These are phyloP conservation scores for Catagonus wagneri DNA, from an alignment of 2,113 vertebrate genomes.

Conservation along the genomic window DNA sequence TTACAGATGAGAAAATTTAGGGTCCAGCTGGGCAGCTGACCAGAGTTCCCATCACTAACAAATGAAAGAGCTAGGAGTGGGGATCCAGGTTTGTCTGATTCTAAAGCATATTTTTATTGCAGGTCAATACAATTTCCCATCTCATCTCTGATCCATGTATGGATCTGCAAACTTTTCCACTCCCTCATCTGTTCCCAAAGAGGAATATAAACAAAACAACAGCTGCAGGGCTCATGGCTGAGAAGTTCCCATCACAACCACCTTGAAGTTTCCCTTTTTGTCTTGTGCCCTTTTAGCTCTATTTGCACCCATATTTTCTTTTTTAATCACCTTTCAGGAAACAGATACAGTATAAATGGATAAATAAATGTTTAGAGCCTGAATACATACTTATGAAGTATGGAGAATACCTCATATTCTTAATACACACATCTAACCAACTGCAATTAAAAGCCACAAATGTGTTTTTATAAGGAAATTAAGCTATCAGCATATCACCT, in stretches of 20 bases:
- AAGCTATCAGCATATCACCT: conserved; percentile 27
- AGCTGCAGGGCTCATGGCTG: accelerated
- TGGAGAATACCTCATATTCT: neutral
- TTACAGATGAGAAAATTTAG: neutral
- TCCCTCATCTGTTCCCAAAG: neutral
- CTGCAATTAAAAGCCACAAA: conserved; percentile 52
- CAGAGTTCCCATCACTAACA: neutral
- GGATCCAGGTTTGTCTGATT: conserved; percentile 36
- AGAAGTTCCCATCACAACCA: neutral
- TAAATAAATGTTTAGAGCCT: conserved; percentile 39
- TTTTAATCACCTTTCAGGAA: neutral
- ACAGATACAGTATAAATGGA: neutral
- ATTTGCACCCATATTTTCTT: neutral
- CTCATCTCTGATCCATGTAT: neutral
- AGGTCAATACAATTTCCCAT: neutral
- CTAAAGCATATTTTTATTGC: neutral
- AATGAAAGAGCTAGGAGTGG: neutral
- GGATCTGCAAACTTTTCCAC: neutral
- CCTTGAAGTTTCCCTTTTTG: neutral
- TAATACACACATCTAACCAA: neutral
- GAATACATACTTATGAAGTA: neutral
- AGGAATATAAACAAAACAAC: neutral
- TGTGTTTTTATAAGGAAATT: conserved; percentile 44
- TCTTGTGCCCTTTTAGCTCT: neutral
- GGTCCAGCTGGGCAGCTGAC: neutral